Conservation (phyloP, 92 coral and sea anemone genomes). For the Phenganax subtilis region DNA sequence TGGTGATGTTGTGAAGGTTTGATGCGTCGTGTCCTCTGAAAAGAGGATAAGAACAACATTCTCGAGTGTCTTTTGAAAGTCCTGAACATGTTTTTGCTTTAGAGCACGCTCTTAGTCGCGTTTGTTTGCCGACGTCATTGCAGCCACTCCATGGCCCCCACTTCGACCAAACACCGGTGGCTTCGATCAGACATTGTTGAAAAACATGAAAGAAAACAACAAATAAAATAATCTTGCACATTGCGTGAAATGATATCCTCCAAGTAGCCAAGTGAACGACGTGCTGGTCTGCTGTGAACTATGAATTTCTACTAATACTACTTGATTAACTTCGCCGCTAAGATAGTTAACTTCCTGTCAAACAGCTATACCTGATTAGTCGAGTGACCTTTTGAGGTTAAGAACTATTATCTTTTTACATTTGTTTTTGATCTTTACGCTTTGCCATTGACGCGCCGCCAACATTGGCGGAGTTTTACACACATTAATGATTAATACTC, state of each 20-base stretch:
- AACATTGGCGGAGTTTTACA: no score
- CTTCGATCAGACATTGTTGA: neutral
- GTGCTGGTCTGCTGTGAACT: neutral
- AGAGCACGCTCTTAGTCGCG: constrained; percentile 16
- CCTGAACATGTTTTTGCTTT: constrained; percentile 52
- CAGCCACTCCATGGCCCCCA: constrained; percentile 19
- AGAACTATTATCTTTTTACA: constrained; percentile 13
- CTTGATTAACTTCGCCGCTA: constrained; percentile 19
- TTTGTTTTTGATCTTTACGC: constrained; percentile 7
- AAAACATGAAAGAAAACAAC: constrained; percentile 3
- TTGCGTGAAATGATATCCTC: neutral
- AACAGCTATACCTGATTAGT: constrained; percentile 30
- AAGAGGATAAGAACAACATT: constrained; percentile 69
- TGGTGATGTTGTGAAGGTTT: neutral
- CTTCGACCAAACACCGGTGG: neutral
- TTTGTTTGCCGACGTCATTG: neutral
- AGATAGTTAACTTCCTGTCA: constrained; percentile 36
- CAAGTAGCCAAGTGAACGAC: neutral
- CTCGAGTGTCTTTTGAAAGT: constrained; percentile 49
- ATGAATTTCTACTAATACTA: neutral
- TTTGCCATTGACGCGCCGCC: neutral
- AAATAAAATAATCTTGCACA: neutral
- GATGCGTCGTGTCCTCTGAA: neutral
- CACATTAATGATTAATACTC: no score
- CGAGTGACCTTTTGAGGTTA: constrained; percentile 33